Base-by-base conservation (phyloP, 2,888 invertebrate species). In the Formica aserva region DNA sequence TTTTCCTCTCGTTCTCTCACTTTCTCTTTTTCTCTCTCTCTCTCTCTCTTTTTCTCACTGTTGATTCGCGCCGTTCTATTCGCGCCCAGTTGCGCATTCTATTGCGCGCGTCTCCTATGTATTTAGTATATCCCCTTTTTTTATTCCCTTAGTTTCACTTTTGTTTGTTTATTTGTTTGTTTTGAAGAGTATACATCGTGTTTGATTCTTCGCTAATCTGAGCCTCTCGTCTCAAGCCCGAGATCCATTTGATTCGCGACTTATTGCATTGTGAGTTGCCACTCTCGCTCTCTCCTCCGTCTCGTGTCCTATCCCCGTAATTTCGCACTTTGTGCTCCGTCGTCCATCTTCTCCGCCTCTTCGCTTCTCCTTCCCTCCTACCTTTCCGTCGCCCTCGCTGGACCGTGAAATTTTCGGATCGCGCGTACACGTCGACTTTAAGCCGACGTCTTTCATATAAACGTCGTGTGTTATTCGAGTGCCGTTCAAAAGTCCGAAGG, bases 241-340 rank as follows among this genome's bases (percentile, higher is more conserved):
- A 93, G 92, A 93, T 93, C 91, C 91, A 86, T 94, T 94, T 94
- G 93, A 93, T 94, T 94, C 90, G 90, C 91, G 88, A 91, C 89
- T 92, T 91, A 92, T 92, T 92, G 92, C 92, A 91, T 90, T 90
- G 85, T 52, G 78, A 80, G 84, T 90, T 88, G 83, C 86, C 83
- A 78, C 62, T 65, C 29, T 77, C 29, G 32, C 26, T 62, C 26
- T 32, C 48, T 62, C 35, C 22, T 26, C 35, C 57, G 26, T 45
- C 55, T 65, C 45, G 63, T 26, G 22, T 48, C 9, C 38, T 18
- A 55, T 48, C 35, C 38, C 55, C 76, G 13, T 18, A 45, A 35
- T 71, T 55, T 66, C 67, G 48, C 52, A 29, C 55, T 41, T 45
- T 69, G 48, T 45, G 66, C 62, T 57, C 74, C 60, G 62, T 76